Evolutionary conservation across 2,797 vertebrate species (phyloP), one percentile per base, ranked within the genome.

Genomic region (Halcyon smyrnensis): DNA sequence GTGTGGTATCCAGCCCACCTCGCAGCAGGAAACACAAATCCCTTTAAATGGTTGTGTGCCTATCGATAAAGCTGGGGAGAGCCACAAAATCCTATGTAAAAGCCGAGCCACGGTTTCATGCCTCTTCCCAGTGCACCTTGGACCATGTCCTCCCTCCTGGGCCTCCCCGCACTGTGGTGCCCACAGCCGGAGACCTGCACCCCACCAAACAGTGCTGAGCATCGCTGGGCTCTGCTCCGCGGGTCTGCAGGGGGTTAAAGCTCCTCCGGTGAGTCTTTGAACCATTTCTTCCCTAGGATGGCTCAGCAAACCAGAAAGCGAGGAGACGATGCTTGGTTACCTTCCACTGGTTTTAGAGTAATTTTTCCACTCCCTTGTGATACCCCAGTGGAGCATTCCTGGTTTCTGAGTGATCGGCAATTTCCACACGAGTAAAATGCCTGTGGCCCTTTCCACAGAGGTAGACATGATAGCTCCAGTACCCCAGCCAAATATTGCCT

Each of bases 91-190:
- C 41, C 69, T 34, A 30, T 0, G 0, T 37, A 62, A 43, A 83
- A 92, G 41, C 37, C 65, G n/a, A 78, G 14, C 0, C 1, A 45
- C 36, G 56, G 17, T 70, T 93, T 88, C 27, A 17, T n/a, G 41
- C 13, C 37, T 83, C n/a, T 30, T 79, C 28, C 36, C 60, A 70
- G 51, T 1, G 1, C 3, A 3, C 12, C 64, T 60, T 2, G 6
- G 48, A 19, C 28, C 50, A 45, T 0, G 3, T 62, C 2, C 56
- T 8, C 11, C 0, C 2, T 51, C 34, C 48, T 4, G 2, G 3
- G 3, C 37, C 37, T 86, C 46, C 23, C n/a, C 7, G 2, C 0
- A 2, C 36, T 39, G 34, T 1, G 1, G 54, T 73, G 50, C 41
- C 53, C 12, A 8, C 3, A 3, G 53, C 15, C 39, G 64, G 56